Evolutionary conservation across 37 sponge, comb jelly and placozoan species (phyloP).

Genomic region (Eunapius fragilis): DNA sequence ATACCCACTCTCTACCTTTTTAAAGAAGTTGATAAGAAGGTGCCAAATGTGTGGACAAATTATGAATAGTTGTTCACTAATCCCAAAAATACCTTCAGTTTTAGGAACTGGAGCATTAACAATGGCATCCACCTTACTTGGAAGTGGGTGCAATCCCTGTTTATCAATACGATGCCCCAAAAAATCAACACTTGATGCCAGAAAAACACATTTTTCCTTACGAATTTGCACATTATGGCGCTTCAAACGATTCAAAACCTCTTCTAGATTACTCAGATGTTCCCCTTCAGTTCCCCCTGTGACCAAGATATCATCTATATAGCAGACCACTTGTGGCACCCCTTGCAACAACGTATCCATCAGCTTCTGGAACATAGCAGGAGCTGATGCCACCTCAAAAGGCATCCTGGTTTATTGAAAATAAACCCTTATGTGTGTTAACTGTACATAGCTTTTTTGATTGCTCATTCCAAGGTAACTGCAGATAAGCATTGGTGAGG

Average conservation of each 20-base stretch:
- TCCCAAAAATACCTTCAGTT: constrained; percentile 34
- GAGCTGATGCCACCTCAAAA: constrained; percentile 43
- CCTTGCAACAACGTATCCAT: constrained; percentile 63
- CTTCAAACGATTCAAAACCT: constrained; percentile 25
- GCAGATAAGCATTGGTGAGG: constrained; percentile 27
- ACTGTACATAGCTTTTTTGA: background rate
- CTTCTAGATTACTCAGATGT: constrained; percentile 14
- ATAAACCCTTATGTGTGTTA: no score
- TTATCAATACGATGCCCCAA: constrained; percentile 44
- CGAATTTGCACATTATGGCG: constrained; percentile 20
- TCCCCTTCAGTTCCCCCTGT: constrained; percentile 3
- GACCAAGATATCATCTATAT: constrained; percentile 33
- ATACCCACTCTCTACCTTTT: constrained; percentile 8
- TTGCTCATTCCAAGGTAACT: constrained; percentile 24
- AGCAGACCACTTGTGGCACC: constrained; percentile 10
- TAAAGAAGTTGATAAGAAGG: constrained; percentile 31
- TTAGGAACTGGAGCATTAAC: constrained; percentile 39
- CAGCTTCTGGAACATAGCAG: constrained; percentile 27
- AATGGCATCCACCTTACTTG: constrained; percentile 32
- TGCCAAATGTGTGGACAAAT: constrained; percentile 9
- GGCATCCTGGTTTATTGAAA: background rate
- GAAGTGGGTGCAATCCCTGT: constrained; percentile 20
- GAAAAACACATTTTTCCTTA: constrained; percentile 27
- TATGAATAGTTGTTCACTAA: constrained; percentile 48
- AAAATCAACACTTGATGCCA: constrained; percentile 22